phyloP scores from a whole-genome alignment of 2,113 vertebrate genomes.

The Benitochromis conjunctus region DNA sequence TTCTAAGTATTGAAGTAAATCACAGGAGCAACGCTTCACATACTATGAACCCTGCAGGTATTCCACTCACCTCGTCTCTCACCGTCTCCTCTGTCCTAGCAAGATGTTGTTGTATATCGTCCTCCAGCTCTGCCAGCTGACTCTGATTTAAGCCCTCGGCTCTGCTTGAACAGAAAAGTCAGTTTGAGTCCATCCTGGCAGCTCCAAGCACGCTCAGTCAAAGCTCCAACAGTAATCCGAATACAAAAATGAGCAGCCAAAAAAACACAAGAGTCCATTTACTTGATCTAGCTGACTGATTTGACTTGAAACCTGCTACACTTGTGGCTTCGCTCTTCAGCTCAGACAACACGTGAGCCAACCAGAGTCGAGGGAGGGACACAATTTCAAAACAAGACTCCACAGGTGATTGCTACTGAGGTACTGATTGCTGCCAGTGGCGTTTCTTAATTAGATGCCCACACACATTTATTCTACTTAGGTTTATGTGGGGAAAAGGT shows the following conservation, averaged over 20 bases:
- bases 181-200: not conserved
- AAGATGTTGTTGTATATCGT: constrained; percentile 72
- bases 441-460: not conserved
- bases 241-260: not conserved
- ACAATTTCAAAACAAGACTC: not conserved
- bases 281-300: not conserved
- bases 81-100: constrained; percentile 55
- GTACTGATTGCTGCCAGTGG: not conserved
- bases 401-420: not conserved
- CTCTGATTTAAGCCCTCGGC: constrained; percentile 65
- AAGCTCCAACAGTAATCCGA: not conserved
- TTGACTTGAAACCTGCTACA: not conserved
- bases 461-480: not conserved
- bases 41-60: not conserved
- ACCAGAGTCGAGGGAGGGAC: constrained; percentile 12
- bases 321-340: not conserved
- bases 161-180: constrained; percentile 46
- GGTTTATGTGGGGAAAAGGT: not conserved
- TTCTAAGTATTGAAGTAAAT: not conserved
- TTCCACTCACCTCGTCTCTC: constrained; percentile 65
- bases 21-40: not conserved
- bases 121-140: constrained; percentile 74
- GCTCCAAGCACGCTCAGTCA: not conserved
- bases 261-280: not conserved
- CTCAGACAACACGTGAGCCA: constrained; percentile 5